Conservation (phyloP, 2,888 invertebrate species). For the Epicampocera succincta region DNA sequence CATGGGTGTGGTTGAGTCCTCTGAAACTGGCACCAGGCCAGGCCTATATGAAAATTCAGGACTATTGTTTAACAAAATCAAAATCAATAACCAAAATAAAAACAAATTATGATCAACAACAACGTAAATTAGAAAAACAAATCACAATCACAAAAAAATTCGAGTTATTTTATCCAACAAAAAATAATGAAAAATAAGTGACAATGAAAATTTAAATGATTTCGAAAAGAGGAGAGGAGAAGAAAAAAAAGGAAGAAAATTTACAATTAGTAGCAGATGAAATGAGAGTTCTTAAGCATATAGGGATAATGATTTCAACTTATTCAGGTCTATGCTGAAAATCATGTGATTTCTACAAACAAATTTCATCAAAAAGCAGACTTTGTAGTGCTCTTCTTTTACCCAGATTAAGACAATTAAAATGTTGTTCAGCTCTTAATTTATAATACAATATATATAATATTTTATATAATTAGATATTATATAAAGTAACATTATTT, state of each 20-base stretch:
- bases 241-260: conserved; percentile 35
- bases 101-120: conserved; percentile 68
- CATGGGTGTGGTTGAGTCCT: conserved; percentile 81
- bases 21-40: conserved; percentile 86
- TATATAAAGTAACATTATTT: too few species aligned
- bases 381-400: too few species aligned
- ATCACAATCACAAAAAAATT: conserved; percentile 63
- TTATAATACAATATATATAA: too few species aligned
- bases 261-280: neutral
- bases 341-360: too few species aligned
- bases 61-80: conserved; percentile 82
- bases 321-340: too few species aligned
- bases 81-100: conserved; percentile 55
- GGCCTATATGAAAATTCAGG: conserved; percentile 92
- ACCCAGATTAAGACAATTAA: too few species aligned
- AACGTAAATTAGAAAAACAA: conserved; percentile 70
- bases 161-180: conserved; percentile 42
- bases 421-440: too few species aligned
- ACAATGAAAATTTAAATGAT: conserved; percentile 12
- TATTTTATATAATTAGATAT: too few species aligned
- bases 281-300: neutral
- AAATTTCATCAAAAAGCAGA: too few species aligned
- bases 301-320: too few species aligned
- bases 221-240: conserved; percentile 34
- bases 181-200: neutral